Conservation (phyloP, 1,140 invertebrate species). For the Probaryconus sp. region DNA sequence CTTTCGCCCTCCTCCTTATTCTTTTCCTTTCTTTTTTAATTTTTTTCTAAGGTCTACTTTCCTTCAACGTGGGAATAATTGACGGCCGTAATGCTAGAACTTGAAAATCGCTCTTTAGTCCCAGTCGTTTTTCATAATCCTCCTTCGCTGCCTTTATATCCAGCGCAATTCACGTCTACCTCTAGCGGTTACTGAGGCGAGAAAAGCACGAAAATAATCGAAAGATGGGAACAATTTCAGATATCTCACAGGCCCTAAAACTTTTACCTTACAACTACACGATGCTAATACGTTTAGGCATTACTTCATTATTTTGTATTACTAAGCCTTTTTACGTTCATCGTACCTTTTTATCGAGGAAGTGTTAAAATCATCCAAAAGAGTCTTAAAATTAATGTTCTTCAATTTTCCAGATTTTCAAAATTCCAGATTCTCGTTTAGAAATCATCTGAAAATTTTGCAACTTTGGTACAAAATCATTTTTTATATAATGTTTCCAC, state of each 20-base stretch:
- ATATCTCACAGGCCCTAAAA: slow-evolving; percentile 19
- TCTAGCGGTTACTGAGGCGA: slow-evolving; percentile 51
- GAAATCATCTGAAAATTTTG: too few species aligned
- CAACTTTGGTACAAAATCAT: too few species aligned
- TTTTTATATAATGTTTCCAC: too few species aligned
- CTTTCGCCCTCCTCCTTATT: slow-evolving; percentile 25
- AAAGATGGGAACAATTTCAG: slow-evolving; percentile 57
- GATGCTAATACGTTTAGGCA: slow-evolving; percentile 4
- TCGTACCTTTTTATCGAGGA: too few species aligned
- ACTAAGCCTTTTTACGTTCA: too few species aligned
- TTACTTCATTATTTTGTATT: neutral
- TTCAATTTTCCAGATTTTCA: too few species aligned
- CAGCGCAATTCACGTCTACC: slow-evolving; percentile 55
- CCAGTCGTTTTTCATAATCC: slow-evolving; percentile 61
- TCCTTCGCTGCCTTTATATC: slow-evolving; percentile 57
- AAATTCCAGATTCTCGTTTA: too few species aligned
- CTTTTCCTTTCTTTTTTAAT: slow-evolving; percentile 45
- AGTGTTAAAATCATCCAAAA: too few species aligned
- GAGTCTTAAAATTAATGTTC: too few species aligned
- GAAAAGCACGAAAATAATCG: slow-evolving; percentile 60
- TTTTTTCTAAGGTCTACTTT: slow-evolving; percentile 59
- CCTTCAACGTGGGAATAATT: slow-evolving; percentile 58
- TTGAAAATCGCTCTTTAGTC: slow-evolving; percentile 60
- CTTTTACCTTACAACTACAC: slow-evolving; percentile 21
- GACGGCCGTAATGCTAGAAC: slow-evolving; percentile 59